These are phyloP conservation scores for Morus bassanus DNA, from an alignment of 2,797 vertebrate species.

Conservation along the genomic window DNA sequence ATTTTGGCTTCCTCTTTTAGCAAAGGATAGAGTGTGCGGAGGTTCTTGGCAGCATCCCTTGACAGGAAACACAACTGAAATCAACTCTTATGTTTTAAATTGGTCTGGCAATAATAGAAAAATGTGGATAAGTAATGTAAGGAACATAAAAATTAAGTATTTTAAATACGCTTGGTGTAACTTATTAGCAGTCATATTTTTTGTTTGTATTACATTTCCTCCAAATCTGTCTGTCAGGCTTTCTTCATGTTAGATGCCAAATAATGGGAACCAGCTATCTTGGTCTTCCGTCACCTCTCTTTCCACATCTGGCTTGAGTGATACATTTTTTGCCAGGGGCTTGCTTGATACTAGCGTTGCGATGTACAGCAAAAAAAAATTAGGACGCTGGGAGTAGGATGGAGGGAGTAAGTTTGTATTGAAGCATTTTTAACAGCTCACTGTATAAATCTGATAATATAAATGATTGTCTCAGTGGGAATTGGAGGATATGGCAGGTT, in stretches of 20 bases:
- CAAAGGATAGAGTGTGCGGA: background rate
- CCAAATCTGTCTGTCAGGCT: background rate
- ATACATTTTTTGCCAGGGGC: background rate
- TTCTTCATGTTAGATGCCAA: background rate
- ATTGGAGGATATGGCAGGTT: background rate
- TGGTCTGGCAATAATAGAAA: background rate
- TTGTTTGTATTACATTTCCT: background rate
- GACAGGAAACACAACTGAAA: slow-evolving; percentile 20
- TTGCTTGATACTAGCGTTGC: background rate
- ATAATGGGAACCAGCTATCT: background rate
- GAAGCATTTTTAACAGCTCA: background rate
- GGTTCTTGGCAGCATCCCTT: slow-evolving; percentile 32
- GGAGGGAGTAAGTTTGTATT: background rate
- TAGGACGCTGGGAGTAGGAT: background rate
- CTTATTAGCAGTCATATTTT: background rate
- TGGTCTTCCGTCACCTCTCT: background rate
- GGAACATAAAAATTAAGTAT: background rate
- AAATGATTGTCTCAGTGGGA: background rate
- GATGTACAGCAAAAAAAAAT: background rate
- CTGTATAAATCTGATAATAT: background rate
- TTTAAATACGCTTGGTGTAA: background rate
- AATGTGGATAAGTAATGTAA: background rate
- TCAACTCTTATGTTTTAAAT: background rate
- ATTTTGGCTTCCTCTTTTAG: slow-evolving; percentile 10
- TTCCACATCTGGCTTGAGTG: background rate